These are phyloP conservation scores for Clarias macrocephalus DNA, from an alignment of 2,113 vertebrate species.

Conservation along the genomic window DNA sequence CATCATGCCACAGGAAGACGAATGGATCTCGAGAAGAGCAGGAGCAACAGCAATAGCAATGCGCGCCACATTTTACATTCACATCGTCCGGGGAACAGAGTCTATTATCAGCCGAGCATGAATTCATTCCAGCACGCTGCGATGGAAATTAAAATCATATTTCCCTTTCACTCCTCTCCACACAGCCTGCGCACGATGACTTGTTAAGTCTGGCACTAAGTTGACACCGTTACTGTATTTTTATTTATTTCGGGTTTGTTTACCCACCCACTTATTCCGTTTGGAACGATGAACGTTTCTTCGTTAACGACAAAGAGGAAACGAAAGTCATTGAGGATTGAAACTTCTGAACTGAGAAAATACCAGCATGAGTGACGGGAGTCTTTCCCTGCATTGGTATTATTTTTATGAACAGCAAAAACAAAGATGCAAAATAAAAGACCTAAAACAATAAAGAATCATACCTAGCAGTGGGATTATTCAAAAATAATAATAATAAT, in stretches of 20 bases:
- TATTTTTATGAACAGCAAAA: background rate
- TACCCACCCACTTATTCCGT: conserved; percentile 1
- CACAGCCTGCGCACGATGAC: background rate
- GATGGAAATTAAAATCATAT: conserved; percentile 33
- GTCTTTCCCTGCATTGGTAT: background rate
- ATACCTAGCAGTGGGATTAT: background rate
- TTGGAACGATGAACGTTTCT: background rate
- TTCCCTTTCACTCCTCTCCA: background rate
- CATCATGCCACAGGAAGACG: background rate
- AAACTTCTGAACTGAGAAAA: background rate
- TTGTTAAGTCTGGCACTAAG: conserved; percentile 1
- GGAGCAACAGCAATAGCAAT: conserved; percentile 13
- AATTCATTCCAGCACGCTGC: conserved; percentile 27
- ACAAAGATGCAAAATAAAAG: background rate
- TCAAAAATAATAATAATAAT: too few relatives aligned
- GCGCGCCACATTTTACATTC: conserved; percentile 35
- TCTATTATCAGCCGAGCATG: conserved; percentile 36
- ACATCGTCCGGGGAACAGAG: conserved; percentile 32
- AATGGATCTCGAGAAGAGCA: background rate
- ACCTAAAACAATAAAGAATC: background rate
- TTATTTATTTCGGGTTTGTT: background rate
- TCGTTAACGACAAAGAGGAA: background rate
- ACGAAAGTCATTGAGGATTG: background rate
- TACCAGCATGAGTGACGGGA: background rate
- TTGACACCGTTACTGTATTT: conserved; percentile 6